A percentile compares a stretch with the other conserved stretches of the same genome.
Conservation (phyloP, 2,113 vertebrate species). For the Silurus asotus region DNA sequence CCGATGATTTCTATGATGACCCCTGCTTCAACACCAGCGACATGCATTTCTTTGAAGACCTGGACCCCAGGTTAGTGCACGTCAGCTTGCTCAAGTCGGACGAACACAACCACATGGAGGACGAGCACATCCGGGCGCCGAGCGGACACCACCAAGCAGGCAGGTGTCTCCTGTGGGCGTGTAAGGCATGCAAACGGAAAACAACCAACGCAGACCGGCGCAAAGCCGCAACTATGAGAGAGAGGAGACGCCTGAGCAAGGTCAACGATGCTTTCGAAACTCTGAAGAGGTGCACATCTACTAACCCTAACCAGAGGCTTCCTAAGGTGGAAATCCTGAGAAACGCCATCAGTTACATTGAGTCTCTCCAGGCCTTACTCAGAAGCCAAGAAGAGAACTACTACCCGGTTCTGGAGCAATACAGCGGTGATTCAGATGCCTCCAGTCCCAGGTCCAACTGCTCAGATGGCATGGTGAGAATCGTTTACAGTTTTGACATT, state of each 20-base stretch:
- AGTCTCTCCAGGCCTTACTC: slow-evolving; percentile 92
- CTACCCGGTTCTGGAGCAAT: slow-evolving; percentile 86
- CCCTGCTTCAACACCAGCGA: slow-evolving; percentile 94
- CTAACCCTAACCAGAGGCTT: slow-evolving; percentile 93
- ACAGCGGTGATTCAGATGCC: slow-evolving; percentile 91
- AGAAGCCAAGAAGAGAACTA: slow-evolving; percentile 85
- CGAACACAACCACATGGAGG: slow-evolving; percentile 85
- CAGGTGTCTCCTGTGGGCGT: slow-evolving; percentile 95
- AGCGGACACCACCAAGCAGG: slow-evolving; percentile 96
- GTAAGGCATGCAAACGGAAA: slow-evolving; percentile 97
- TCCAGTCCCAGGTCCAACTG: slow-evolving; percentile 96
- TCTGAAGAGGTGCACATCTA: slow-evolving; percentile 92
- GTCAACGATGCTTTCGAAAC: slow-evolving; percentile 97
- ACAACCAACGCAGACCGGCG: slow-evolving; percentile 93
- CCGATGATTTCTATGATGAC: slow-evolving; percentile 95
- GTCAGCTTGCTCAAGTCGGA: slow-evolving; percentile 86
- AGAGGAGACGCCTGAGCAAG: slow-evolving; percentile 91
- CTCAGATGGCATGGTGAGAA: slow-evolving; percentile 95
- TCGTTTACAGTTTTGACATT: background rate
- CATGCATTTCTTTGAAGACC: slow-evolving; percentile 97
- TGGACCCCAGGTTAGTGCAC: slow-evolving; percentile 92
- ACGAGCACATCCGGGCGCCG: slow-evolving; percentile 92
- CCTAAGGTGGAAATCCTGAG: slow-evolving; percentile 98
- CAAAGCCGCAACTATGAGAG: slow-evolving; percentile 94
- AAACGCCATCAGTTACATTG: slow-evolving; percentile 97